Evolutionary conservation across 2,888 invertebrate species (phyloP), one percentile per base, ranked within the genome.

Genomic region (Cataglyphis livida): DNA sequence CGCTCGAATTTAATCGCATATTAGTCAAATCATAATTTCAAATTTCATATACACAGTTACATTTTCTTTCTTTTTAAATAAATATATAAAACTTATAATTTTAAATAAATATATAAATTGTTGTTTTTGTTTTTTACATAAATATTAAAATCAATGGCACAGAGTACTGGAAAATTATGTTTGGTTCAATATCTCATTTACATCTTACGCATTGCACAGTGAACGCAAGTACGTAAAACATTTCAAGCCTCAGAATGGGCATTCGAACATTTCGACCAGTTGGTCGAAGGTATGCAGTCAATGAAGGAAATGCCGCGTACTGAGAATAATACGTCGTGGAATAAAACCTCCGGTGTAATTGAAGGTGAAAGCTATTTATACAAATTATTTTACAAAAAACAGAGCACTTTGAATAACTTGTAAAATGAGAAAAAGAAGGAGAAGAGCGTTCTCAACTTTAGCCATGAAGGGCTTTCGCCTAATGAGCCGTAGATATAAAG

Each of bases 401-500:
- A 25, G 35, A 18, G 38, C 54, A 32, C 44, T 44, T 44, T 79
- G 78, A 79, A 70, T 79, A 78, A 78, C 21, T 68, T 41, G 44
- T 21, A 68, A 68, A 78, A 70, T 25, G 66, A 68, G 48, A 59
- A 70, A 44, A 25, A 4, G 12, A 25, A 32, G 12, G 25, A 18
- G 6, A n/a, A 51, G 18, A n/a, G n/a, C 59, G 35, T 35, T 61
- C 68, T 48, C 59, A 38, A 68, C 44, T 25, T 78, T 18, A 44
- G 35, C 12, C 35, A 48, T 61, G 48, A 59, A 79, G 12, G 32
- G 44, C 2, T 59, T 25, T 35, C 44, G 48, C 12, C 68, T 79
- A 79, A 79, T 68, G 70, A 79, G 70, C 68, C 70, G 59, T 79
- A 59, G 44, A 70, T 79, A 70, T 59, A 79, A 79, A 79, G 78